Base-by-base conservation (phyloP, 2,113 vertebrate genomes). In the Corythornis cristatus region DNA sequence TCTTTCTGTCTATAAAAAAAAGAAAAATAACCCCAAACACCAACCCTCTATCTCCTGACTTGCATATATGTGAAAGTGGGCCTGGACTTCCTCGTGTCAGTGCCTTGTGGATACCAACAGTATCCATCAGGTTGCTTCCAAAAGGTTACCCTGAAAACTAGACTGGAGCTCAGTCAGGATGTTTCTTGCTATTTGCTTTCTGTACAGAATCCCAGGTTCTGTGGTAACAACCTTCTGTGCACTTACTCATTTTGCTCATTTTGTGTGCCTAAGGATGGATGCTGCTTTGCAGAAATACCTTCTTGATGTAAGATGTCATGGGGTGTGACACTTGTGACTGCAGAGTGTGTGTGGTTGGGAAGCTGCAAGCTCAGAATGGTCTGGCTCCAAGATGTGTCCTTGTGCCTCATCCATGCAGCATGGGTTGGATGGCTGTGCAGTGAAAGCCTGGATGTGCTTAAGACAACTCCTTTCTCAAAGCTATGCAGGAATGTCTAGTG, bases 1-100 rank as follows among this genome's bases (percentile, higher is more conserved):
- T 96, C 94, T 80, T 93, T 42, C 67, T 80, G 67, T 96, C 56
- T 96, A 6, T 91, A 5, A 26, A 35, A 35, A 35, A 46, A 43
- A 8, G 15, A 21, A 68, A 62, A 12, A 17, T 14, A 37, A 46
- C 19, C 17, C 46, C 20, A 28, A 20, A 12, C 7, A 5, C 17
- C 8, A 25, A 9, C 8, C 11, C 16, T 3, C 33, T 48, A 3
- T 22, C 43, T 74, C 48, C 54, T 53, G 29, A 3, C 12, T 18
- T 25, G 4, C 28, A 42, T 26, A 25, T 1, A 2, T 21, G 48
- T 31, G 7, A 18, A 33, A 4, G 12, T 16, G 14, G 43, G 43
- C 17, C 11, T 62, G 73, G 54, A 5, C 23, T 65, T 58, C 4
- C 2, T 65, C 0, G 2, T 16, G 33, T 3, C 26, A 42, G 9